These are phyloP conservation scores for Neodiprion pinetum DNA, from an alignment of 1,140 invertebrate genomes.

Conservation along the genomic window DNA sequence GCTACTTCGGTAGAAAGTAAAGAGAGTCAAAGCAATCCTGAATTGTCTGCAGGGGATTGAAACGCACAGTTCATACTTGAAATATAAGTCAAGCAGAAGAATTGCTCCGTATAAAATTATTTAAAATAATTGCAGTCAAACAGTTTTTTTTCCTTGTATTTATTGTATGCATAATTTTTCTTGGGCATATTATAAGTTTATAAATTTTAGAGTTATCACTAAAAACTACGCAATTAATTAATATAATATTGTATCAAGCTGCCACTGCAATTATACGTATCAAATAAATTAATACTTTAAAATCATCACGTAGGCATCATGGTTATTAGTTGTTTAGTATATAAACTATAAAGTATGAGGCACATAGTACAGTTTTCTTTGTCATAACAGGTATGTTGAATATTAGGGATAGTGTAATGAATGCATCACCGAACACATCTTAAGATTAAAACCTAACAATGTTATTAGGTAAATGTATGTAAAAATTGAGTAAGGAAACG, in stretches of 20 bases:
- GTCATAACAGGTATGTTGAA: slow-evolving; percentile 14
- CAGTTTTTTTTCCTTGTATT: slow-evolving; percentile 2
- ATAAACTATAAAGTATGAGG: slow-evolving; percentile 32
- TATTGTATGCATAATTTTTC: slow-evolving; percentile 31
- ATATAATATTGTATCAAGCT: slow-evolving; percentile 43
- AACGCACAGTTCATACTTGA: background rate
- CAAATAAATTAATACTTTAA: slow-evolving; percentile 48
- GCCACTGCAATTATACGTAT: slow-evolving; percentile 40
- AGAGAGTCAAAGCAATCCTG: background rate
- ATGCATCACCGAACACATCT: slow-evolving; percentile 11
- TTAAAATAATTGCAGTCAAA: background rate
- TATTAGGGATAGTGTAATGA: slow-evolving; percentile 26
- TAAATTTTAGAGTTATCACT: slow-evolving; percentile 29
- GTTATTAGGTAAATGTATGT: slow-evolving; percentile 31
- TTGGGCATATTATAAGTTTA: slow-evolving; percentile 24
- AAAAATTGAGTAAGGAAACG: slow-evolving; percentile 34
- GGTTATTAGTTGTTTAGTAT: slow-evolving; percentile 23
- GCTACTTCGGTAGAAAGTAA: slow-evolving; percentile 37
- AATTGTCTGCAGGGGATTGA: background rate
- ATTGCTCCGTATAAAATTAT: background rate
- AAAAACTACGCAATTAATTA: slow-evolving; percentile 35
- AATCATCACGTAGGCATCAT: slow-evolving; percentile 27
- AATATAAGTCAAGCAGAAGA: background rate
- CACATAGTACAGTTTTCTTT: slow-evolving; percentile 39
- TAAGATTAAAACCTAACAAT: slow-evolving; percentile 1